These are phyloP conservation scores for Cephalopterus ornatus DNA, from an alignment of 2,113 vertebrate species.

Conservation along the genomic window DNA sequence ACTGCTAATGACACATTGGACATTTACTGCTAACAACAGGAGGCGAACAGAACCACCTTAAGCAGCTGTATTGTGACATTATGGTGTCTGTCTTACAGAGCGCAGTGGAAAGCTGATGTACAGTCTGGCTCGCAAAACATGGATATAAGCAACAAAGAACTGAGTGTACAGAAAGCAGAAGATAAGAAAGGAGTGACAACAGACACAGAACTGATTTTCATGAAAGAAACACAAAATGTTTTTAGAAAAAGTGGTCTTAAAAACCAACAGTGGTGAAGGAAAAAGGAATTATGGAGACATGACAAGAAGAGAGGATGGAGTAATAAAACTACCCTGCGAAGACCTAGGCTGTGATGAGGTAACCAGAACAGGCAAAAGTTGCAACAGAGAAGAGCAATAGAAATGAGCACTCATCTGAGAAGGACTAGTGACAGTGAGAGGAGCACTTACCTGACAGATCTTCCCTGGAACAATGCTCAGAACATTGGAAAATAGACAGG, in stretches of 20 bases:
- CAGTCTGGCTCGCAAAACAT: not conserved
- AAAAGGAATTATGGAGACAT: not conserved
- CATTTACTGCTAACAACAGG: no score
- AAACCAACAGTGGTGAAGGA: not conserved
- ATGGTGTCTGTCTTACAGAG: not conserved
- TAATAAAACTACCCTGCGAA: not conserved
- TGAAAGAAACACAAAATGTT: not conserved
- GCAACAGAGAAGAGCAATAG: not conserved
- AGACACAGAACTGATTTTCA: not conserved
- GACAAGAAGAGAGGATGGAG: not conserved
- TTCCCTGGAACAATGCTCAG: not conserved
- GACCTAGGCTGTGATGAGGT: not conserved
- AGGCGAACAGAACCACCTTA: not conserved
- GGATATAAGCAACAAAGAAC: not conserved
- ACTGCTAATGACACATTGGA: not conserved
- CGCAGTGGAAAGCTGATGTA: not conserved
- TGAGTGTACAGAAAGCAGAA: not conserved
- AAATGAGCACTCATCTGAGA: not conserved
- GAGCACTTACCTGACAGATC: not conserved
- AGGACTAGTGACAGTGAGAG: not conserved
- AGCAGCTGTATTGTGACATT: not conserved
- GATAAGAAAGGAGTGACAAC: not conserved
- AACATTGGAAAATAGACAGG: not conserved
- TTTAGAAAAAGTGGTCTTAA: not conserved
- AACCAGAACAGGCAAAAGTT: not conserved